phyloP scores from a whole-genome alignment of 2,113 vertebrate genomes.

The Eudorcas thomsonii region DNA sequence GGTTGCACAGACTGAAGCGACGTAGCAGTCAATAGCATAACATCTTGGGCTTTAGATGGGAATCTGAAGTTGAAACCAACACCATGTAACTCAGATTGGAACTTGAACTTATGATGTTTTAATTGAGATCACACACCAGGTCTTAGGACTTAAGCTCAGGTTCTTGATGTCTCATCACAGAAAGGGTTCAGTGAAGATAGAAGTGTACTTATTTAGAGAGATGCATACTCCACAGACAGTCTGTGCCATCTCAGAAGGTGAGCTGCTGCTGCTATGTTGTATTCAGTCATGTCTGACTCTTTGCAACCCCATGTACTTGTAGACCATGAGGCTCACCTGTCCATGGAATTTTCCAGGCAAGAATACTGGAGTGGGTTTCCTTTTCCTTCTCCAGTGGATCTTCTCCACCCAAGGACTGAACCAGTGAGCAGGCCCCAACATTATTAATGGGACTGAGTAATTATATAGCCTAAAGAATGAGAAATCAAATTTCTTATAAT shows the following conservation, averaged over 20 bases:
- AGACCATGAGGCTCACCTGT: background rate
- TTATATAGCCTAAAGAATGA: background rate
- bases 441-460: background rate
- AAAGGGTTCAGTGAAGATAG: background rate
- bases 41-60: background rate
- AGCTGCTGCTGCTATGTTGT: background rate
- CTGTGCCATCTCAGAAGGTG: background rate
- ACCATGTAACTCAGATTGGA: background rate
- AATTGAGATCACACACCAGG: background rate
- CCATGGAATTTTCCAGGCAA: background rate
- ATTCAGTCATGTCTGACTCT: background rate
- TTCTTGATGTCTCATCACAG: background rate
- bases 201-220: background rate
- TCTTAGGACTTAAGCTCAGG: background rate
- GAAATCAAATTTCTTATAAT: background rate
- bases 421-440: background rate
- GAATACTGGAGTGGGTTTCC: background rate
- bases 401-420: background rate
- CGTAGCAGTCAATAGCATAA: background rate
- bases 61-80: background rate
- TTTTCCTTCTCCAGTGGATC: background rate
- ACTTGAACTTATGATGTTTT: background rate
- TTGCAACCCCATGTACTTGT: background rate
- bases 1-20: too few relatives aligned
- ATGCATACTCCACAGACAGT: background rate